Conservation (phyloP, 2,888 invertebrate genomes). For the Drosophila robusta region DNA sequence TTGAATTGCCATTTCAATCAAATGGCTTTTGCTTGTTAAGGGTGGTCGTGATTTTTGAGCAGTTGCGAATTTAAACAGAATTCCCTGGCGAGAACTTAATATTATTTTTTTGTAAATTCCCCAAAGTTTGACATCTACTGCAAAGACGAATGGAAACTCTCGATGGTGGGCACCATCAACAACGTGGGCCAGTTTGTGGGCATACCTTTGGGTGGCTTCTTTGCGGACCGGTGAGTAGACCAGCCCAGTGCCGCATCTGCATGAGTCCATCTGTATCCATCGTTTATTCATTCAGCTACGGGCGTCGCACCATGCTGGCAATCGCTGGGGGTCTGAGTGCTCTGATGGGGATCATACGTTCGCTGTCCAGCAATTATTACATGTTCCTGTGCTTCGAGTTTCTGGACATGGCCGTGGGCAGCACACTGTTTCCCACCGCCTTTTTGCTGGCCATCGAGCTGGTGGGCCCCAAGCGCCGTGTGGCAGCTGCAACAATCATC, state of each 20-base stretch:
- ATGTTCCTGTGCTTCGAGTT: conserved; percentile 90
- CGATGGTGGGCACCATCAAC: conserved; percentile 90
- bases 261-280: too few relatives aligned
- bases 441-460: conserved; percentile 91
- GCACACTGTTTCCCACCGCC: conserved; percentile 90
- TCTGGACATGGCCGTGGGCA: conserved; percentile 89
- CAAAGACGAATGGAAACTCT: conserved; percentile 88
- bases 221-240: conserved; percentile 87
- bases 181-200: conserved; percentile 91
- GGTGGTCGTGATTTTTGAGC: too few relatives aligned
- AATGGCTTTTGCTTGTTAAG: too few relatives aligned
- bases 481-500: conserved; percentile 89
- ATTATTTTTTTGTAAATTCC: neutral
- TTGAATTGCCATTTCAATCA: neutral
- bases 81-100: neutral
- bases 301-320: conserved; percentile 88
- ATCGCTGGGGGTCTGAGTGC: conserved; percentile 87
- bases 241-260: neutral
- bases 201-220: conserved; percentile 88
- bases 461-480: conserved; percentile 90
- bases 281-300: conserved; percentile 82
- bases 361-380: conserved; percentile 89
- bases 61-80: neutral
- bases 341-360: conserved; percentile 89
- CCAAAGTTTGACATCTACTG: conserved; percentile 78